Evolutionary conservation across 2,888 invertebrate species (phyloP).

Genomic region (Schizaphis graminum): DNA sequence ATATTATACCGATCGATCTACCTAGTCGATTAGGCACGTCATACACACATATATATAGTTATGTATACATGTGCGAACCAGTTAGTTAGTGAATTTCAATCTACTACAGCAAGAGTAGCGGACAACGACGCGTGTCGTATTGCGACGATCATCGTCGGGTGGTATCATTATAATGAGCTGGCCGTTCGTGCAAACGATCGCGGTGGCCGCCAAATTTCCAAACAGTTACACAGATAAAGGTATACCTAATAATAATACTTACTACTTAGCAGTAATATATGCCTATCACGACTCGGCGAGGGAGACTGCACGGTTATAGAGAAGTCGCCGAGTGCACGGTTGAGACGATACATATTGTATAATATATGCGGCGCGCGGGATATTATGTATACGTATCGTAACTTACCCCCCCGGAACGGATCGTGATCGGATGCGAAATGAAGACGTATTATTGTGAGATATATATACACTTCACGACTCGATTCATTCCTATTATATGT

Average conservation of each 20-base stretch:
- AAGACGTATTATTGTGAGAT: conserved; percentile 57
- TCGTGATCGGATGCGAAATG: conserved; percentile 64
- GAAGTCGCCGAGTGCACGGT: not conserved
- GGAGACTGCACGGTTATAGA: not conserved
- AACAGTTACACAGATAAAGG: not conserved
- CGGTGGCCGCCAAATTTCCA: conserved; percentile 54
- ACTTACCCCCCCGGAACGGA: conserved; percentile 43
- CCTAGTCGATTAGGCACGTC: conserved; percentile 17
- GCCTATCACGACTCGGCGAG: conserved; percentile 19
- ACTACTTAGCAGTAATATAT: conserved; percentile 17
- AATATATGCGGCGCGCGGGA: not conserved
- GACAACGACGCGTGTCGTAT: not conserved
- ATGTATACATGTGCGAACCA: not conserved
- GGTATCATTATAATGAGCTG: conserved; percentile 44
- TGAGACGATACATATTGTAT: not conserved
- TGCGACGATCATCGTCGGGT: not conserved
- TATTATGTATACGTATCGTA: not conserved
- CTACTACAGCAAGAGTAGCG: not conserved
- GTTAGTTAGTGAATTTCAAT: conserved; percentile 50
- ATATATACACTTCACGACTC: conserved; percentile 55
- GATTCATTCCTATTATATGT: not conserved
- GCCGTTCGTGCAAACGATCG: conserved; percentile 36
- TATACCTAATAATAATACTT: conserved; percentile 9
- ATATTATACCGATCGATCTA: conserved; percentile 30
- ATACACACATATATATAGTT: not conserved